phyloP scores from a whole-genome alignment of 2,888 invertebrate species.

The Dasysyrphus albostriatus region DNA sequence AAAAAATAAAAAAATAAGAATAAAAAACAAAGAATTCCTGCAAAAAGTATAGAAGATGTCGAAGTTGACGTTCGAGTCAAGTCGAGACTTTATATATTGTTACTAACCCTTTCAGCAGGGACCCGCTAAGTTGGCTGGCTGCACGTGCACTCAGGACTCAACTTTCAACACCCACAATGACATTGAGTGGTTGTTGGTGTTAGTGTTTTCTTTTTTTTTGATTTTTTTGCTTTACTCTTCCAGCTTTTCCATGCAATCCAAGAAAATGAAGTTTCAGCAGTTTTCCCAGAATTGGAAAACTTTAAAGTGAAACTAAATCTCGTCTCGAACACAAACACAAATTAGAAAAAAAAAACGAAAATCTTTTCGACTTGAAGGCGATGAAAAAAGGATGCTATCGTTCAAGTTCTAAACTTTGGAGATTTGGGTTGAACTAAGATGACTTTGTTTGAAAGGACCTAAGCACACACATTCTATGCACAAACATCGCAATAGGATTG shows the following conservation, averaged over 20 bases:
- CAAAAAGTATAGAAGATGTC: slow-evolving; percentile 6
- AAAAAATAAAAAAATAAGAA: slow-evolving; percentile 48
- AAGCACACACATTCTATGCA: slow-evolving; percentile 2
- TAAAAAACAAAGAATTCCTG: neutral
- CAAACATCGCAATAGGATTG: slow-evolving; percentile 13
- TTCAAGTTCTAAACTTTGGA: slow-evolving; percentile 43
- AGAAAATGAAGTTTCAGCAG: slow-evolving; percentile 72
- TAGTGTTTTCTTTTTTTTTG: slow-evolving; percentile 19
- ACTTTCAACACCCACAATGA: slow-evolving; percentile 49
- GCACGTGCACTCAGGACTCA: slow-evolving; percentile 18
- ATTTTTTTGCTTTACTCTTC: neutral
- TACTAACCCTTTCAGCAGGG: slow-evolving; percentile 50
- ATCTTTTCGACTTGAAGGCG: slow-evolving; percentile 32
- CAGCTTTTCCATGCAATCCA: slow-evolving; percentile 40
- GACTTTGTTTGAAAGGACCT: slow-evolving; percentile 34
- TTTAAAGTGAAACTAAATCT: slow-evolving; percentile 75
- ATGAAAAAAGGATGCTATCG: slow-evolving; percentile 27
- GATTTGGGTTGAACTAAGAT: slow-evolving; percentile 53
- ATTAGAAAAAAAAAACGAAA: slow-evolving; percentile 9
- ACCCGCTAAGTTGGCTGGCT: slow-evolving; percentile 1
- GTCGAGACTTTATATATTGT: slow-evolving; percentile 47
- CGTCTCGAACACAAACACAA: slow-evolving; percentile 47
- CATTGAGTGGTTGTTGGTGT: slow-evolving; percentile 61
- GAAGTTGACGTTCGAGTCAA: slow-evolving; percentile 35
- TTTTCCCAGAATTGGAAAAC: slow-evolving; percentile 72